These are phyloP conservation scores for Mormyrus proboscirostris DNA, from an alignment of 2,797 vertebrate genomes.

Conservation along the genomic window DNA sequence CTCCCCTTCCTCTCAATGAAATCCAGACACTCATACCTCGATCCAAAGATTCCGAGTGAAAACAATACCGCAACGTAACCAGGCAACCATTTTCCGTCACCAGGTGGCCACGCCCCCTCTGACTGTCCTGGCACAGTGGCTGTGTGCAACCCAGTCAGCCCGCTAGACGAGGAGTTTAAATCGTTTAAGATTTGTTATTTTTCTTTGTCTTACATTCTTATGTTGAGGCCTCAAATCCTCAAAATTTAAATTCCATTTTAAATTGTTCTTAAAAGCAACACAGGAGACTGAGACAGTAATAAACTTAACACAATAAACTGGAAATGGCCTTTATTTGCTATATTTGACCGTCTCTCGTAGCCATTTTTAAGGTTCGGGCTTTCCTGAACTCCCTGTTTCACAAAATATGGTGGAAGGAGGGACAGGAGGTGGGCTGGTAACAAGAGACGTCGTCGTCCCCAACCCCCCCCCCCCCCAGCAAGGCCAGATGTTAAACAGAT, in stretches of 20 bases:
- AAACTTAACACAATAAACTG: background rate
- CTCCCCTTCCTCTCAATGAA: constrained; percentile 13
- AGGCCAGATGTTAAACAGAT: constrained; percentile 19
- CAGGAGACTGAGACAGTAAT: background rate
- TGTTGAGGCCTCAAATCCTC: background rate
- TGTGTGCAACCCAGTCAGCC: background rate
- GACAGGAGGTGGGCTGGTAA: constrained; percentile 4
- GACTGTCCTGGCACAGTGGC: background rate
- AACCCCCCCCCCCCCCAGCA: background rate
- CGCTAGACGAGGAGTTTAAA: background rate
- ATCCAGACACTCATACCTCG: constrained; percentile 20
- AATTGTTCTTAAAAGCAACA: background rate
- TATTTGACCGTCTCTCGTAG: background rate
- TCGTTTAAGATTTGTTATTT: background rate
- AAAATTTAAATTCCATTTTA: background rate
- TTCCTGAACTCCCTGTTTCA: background rate
- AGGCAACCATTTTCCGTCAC: constrained; percentile 19
- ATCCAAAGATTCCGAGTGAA: constrained; percentile 16
- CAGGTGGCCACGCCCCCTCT: background rate
- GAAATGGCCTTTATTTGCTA: background rate
- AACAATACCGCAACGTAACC: constrained; percentile 18
- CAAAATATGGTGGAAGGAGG: background rate
- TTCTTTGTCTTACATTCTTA: background rate
- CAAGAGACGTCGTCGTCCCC: background rate
- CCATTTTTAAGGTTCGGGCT: background rate